Base-by-base conservation (phyloP, 2,797 vertebrate species). In the Vireo griseus region DNA sequence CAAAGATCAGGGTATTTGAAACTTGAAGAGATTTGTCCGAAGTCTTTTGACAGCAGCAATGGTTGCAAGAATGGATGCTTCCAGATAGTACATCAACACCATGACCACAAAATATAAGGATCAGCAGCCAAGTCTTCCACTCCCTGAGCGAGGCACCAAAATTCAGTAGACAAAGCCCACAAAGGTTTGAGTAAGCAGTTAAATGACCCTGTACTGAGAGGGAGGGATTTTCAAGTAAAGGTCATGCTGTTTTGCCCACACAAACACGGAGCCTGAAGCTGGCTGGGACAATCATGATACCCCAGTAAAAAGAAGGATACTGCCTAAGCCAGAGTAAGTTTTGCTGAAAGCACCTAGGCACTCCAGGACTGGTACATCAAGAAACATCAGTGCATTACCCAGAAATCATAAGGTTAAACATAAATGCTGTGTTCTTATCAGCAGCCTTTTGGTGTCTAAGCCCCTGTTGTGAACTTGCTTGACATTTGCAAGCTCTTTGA, bases 121-220 rank as follows among this genome's bases (percentile, higher is more conserved):
- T 24, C 20, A 65, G 44, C 22, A 59, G 37, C 15, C 51, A 62
- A 66, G 40, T 9, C 11, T 47, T 42, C 25, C 2, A 18, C 17
- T 31, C 10, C 42, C n/a, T 35, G 25, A 67, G 42, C 11, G 44
- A 87, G 66, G 62, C 11, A 28, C 25, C 17, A 51, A 52, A 39
- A 52, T 9, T 31, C 26, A 14, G 35, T 1, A 57, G 21, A 26
- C 2, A 29, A 74, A 93, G 48, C 20, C 31, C 55, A 48, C 3
- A 13, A 16, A 71, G 33, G 55, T 45, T 69, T 37, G 40, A 52
- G 29, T 5, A 13, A 5, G 5, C 48, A n/a, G 29, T 18, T 69
- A 16, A 1, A 1, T 10, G 45, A 44, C 5, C 10, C 33, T 2
- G 1, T 13, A 47, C 1, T 1, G 3, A 26, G 6, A 47, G 6